Evolutionary conservation across 2,888 invertebrate species (phyloP).

Genomic region (Amaurobius ferox): DNA sequence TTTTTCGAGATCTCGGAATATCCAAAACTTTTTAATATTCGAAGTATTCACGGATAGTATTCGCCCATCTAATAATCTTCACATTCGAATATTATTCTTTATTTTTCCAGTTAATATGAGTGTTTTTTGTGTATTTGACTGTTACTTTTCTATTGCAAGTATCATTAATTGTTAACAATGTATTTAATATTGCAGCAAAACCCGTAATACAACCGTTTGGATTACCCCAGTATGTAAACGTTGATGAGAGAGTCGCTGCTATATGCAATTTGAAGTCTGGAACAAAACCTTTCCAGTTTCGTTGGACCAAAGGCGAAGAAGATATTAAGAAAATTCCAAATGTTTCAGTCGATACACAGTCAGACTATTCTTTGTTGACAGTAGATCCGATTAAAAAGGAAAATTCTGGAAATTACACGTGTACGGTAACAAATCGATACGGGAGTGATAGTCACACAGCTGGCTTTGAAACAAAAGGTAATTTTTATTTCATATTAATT

Average conservation of each 20-base stretch:
- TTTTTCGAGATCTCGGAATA: no score
- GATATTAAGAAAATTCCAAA: conserved; percentile 37
- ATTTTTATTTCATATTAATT: no score
- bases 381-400: conserved; percentile 47
- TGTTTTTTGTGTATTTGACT: no score
- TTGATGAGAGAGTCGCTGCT: conserved; percentile 90
- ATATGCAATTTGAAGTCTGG: conserved; percentile 94
- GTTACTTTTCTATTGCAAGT: no score
- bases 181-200: conserved; percentile 27
- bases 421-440: conserved; percentile 30
- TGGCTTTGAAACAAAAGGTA: conserved; percentile 49
- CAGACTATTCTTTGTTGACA: conserved; percentile 56
- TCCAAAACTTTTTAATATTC: no score
- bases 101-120: no score
- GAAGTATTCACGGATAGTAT: no score
- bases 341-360: conserved; percentile 34
- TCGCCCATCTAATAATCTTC: no score
- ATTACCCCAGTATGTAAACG: conserved; percentile 87
- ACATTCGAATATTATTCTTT: no score
- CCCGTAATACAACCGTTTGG: conserved; percentile 86
- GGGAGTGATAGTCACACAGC: conserved; percentile 41
- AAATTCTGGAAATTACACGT: conserved; percentile 66
- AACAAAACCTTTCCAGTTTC: conserved; percentile 92
- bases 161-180: neutral
- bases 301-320: conserved; percentile 80